Evolutionary conservation across 92 coral and sea anemone species (phyloP).

Genomic region (Umimayanthus kanabou): DNA sequence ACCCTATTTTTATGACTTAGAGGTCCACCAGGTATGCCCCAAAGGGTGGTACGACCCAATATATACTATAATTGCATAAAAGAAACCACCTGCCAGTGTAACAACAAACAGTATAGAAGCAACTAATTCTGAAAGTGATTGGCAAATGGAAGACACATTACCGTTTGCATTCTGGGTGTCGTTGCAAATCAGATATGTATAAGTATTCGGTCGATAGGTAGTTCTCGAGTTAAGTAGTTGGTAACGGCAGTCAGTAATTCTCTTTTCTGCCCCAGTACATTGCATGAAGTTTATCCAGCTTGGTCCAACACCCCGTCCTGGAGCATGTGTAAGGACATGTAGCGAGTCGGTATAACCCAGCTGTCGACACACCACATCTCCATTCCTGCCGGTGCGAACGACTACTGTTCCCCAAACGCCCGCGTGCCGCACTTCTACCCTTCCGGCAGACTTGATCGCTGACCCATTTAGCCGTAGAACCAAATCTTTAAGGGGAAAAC

Average conservation of each 20-base stretch:
- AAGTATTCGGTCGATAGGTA: not conserved
- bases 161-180: not conserved
- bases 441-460: not conserved
- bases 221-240: not conserved
- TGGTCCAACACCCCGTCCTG: not conserved
- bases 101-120: too few relatives aligned
- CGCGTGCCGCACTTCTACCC: slow-evolving; percentile 10
- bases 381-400: not conserved
- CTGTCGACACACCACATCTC: slow-evolving; percentile 4
- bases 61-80: too few relatives aligned
- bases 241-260: not conserved
- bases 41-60: too few relatives aligned
- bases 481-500: not conserved
- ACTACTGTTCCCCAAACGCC: not conserved
- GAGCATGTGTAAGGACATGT: not conserved
- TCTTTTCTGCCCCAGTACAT: not conserved
- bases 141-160: not conserved
- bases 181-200: not conserved
- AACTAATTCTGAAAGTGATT: not conserved
- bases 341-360: not conserved
- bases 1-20: too few relatives aligned
- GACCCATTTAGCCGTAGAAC: not conserved
- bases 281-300: too few relatives aligned
- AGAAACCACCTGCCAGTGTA: too few relatives aligned
- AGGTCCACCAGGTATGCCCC: too few relatives aligned